Evolutionary conservation across 2,888 invertebrate genomes (phyloP).

Genomic region (Dilophus febrilis): DNA sequence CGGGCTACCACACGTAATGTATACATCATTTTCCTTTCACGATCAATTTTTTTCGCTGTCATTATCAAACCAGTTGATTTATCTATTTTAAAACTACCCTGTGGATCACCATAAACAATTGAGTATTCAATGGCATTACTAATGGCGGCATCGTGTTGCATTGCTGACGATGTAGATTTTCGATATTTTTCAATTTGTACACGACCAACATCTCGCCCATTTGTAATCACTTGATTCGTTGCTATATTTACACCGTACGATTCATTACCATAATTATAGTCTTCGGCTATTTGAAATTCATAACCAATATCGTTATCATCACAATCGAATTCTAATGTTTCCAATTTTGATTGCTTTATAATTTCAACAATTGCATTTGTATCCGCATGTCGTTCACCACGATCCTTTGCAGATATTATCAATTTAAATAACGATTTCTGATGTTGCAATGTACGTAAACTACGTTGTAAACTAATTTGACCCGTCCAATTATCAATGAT

Average conservation of each 20-base stretch:
- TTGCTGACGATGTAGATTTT: conserved; percentile 18
- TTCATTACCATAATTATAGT: conserved; percentile 29
- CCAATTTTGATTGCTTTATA: conserved; percentile 51
- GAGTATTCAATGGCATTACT: conserved; percentile 41
- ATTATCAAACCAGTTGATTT: conserved; percentile 60
- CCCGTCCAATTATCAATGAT: conserved; percentile 63
- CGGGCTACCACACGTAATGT: conserved; percentile 65
- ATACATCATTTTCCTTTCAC: conserved; percentile 63
- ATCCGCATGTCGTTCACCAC: conserved; percentile 52
- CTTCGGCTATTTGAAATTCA: conserved; percentile 68
- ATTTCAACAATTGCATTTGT: conserved; percentile 70
- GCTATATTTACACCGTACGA: too few relatives aligned
- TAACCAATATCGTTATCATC: conserved; percentile 43
- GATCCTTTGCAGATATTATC: conserved; percentile 64
- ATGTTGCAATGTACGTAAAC: conserved; percentile 33
- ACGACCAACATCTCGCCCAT: conserved; percentile 57
- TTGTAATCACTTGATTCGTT: too few relatives aligned
- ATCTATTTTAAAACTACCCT: conserved; percentile 63
- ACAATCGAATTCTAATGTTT: conserved; percentile 57
- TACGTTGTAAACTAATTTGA: conserved; percentile 48
- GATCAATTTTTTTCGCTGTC: conserved; percentile 63
- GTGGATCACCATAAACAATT: conserved; percentile 65
- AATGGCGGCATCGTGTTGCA: too few relatives aligned
- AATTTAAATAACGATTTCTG: conserved; percentile 54
- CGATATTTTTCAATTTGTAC: conserved; percentile 37